A percentile compares a stretch with the other conserved stretches of the same genome.
Evolutionary conservation across 2,113 vertebrate genomes (phyloP).

Genomic region (Myocastor coypus): DNA sequence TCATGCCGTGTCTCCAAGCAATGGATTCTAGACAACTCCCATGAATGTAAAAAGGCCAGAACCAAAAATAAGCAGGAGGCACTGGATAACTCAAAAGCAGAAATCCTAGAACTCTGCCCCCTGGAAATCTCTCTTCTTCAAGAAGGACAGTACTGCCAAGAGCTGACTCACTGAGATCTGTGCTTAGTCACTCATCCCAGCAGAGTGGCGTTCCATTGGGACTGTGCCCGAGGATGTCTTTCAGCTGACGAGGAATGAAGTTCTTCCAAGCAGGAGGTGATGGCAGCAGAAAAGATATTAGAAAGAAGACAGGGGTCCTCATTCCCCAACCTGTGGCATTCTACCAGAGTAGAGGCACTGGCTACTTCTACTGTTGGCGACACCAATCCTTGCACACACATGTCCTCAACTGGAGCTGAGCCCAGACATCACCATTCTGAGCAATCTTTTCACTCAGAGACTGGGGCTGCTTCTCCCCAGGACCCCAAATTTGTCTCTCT

Average conservation of each 20-base stretch:
- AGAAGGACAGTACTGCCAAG: not conserved
- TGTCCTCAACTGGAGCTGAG: too few relatives aligned
- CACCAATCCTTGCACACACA: not conserved
- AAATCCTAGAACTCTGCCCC: not conserved
- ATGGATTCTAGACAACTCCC: fast-evolving
- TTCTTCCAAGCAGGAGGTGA: not conserved
- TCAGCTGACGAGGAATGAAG: not conserved
- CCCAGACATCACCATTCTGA: not conserved
- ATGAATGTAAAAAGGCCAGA: not conserved
- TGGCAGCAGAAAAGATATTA: not conserved
- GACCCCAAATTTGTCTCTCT: too few relatives aligned
- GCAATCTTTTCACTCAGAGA: not conserved
- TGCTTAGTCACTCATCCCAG: not conserved
- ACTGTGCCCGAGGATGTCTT: not conserved
- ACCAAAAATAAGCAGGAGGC: not conserved
- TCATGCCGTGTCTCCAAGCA: too few relatives aligned
- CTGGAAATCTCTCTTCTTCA: not conserved
- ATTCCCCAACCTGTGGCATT: not conserved
- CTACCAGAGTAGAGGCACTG: too few relatives aligned
- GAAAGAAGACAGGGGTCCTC: not conserved
- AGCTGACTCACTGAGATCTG: not conserved
- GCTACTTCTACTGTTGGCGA: not conserved
- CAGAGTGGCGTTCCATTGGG: not conserved
- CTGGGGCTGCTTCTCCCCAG: not conserved
- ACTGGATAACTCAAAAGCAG: not conserved